These are phyloP conservation scores for Mythimna impura DNA, from an alignment of 2,888 invertebrate genomes.

Conservation along the genomic window DNA sequence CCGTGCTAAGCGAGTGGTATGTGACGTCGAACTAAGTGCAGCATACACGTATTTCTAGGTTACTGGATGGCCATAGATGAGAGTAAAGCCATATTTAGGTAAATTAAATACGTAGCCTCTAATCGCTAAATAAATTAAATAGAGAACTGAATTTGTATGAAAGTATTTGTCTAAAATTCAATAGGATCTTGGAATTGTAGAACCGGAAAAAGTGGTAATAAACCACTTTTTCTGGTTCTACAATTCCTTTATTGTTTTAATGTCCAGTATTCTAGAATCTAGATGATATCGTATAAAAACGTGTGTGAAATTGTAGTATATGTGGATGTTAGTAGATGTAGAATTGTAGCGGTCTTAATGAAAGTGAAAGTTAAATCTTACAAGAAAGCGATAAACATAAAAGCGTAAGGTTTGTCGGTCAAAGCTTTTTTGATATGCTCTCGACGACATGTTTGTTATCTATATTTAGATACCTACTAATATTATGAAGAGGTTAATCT, in stretches of 20 bases:
- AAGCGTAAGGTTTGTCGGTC: slow-evolving; percentile 32
- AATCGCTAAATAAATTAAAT: not conserved
- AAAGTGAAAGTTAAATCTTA: slow-evolving; percentile 43
- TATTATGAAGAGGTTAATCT: no score
- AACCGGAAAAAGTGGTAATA: no score
- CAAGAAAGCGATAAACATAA: slow-evolving; percentile 38
- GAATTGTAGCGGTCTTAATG: slow-evolving; percentile 5
- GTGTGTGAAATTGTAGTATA: not conserved
- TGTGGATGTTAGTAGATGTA: not conserved
- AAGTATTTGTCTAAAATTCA: no score
- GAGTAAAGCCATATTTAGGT: not conserved
- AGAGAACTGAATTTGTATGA: no score
- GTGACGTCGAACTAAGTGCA: slow-evolving; percentile 66
- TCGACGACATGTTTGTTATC: not conserved
- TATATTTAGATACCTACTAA: no score
- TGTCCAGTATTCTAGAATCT: not conserved
- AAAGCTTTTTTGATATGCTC: slow-evolving; percentile 23
- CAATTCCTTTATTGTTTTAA: not conserved
- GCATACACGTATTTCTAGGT: slow-evolving; percentile 63
- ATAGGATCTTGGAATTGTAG: no score
- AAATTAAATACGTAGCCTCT: not conserved
- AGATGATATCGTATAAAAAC: not conserved
- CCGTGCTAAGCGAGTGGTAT: slow-evolving; percentile 44
- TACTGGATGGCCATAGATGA: slow-evolving; percentile 27
- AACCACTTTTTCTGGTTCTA: not conserved